Conservation (phyloP, 2,797 vertebrate genomes). For the Hybognathus amarus region DNA sequence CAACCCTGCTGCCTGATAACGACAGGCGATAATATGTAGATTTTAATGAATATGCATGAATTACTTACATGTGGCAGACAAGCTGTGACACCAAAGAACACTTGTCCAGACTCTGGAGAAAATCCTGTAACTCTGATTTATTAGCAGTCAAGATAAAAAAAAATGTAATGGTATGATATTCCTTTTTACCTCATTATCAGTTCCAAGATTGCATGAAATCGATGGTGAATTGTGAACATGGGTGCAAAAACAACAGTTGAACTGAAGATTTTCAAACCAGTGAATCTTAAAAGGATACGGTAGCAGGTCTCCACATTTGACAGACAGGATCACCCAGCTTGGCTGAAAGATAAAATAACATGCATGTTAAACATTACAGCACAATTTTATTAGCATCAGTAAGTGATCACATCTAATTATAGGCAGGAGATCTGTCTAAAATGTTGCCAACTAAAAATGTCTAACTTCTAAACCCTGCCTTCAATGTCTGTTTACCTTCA, state of each 20-base stretch:
- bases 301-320: constrained; percentile 92
- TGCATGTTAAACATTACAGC: neutral
- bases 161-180: neutral
- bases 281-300: constrained; percentile 83
- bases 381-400: neutral
- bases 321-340: constrained; percentile 94
- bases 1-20: neutral
- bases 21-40: neutral
- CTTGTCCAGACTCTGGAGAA: constrained; percentile 93
- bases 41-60: neutral
- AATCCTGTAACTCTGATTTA: constrained; percentile 91
- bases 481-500: constrained; percentile 82
- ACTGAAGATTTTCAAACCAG: neutral
- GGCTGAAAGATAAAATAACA: constrained; percentile 80
- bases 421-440: neutral
- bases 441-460: neutral
- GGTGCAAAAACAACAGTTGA: neutral
- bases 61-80: constrained; percentile 91
- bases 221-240: neutral
- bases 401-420: neutral
- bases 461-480: neutral
- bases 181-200: neutral
- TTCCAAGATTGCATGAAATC: neutral
- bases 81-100: constrained; percentile 93
- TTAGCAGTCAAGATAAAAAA: constrained; percentile 72